phyloP scores from a whole-genome alignment of 2,888 invertebrate genomes.

The Drosophila melanosoma region DNA sequence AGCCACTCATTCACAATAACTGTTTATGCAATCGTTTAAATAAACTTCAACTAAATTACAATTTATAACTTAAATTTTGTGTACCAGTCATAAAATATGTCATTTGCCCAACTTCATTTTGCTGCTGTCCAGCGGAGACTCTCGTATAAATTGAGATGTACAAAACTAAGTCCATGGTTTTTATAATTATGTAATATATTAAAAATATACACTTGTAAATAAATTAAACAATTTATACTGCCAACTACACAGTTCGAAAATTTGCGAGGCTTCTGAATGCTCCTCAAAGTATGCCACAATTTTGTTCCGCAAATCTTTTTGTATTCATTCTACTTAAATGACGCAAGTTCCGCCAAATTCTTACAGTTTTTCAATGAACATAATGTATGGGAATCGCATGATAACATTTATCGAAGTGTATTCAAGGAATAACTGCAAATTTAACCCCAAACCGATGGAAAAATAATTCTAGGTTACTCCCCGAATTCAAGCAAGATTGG shows the following conservation, averaged over 20 bases:
- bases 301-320: background rate
- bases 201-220: background rate
- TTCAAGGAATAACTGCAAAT: background rate
- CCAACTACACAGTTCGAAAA: background rate
- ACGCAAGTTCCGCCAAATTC: background rate
- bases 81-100: slow-evolving; percentile 20
- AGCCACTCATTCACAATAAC: slow-evolving; percentile 58
- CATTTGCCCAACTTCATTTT: background rate
- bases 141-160: background rate
- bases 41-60: slow-evolving; percentile 73
- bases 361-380: background rate
- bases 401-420: background rate
- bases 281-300: background rate
- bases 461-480: background rate
- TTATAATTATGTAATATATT: no score
- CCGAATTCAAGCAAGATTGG: background rate
- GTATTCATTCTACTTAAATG: background rate
- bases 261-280: background rate
- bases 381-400: background rate
- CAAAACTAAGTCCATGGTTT: background rate
- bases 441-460: background rate
- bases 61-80: slow-evolving; percentile 37
- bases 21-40: slow-evolving; percentile 77
- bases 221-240: background rate
- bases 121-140: background rate